phyloP scores from a whole-genome alignment of 2,113 vertebrate genomes.

The Galbula dea region DNA sequence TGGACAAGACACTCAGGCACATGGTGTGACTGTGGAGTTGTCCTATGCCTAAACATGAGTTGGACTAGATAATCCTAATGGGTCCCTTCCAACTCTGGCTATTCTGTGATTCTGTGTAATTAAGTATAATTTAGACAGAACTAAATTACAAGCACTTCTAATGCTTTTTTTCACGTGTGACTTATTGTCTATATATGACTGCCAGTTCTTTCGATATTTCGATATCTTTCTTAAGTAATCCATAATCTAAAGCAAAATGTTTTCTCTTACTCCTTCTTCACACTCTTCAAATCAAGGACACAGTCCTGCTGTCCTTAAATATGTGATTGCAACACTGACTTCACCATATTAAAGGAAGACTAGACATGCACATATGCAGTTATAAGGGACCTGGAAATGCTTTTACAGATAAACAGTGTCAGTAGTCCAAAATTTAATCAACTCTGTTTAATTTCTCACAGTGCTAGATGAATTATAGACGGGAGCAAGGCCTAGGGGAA shows the following conservation, averaged over 20 bases:
- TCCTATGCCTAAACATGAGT: too few relatives aligned
- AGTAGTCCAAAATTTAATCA: not conserved
- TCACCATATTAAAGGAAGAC: not conserved
- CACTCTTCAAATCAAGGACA: not conserved
- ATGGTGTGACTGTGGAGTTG: too few relatives aligned
- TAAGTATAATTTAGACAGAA: constrained; percentile 25
- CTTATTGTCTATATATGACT: constrained; percentile 14
- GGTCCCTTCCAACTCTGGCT: too few relatives aligned
- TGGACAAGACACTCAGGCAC: too few relatives aligned
- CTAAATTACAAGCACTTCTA: constrained; percentile 28
- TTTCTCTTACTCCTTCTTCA: not conserved
- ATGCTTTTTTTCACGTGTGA: constrained; percentile 5
- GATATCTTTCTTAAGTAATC: not conserved
- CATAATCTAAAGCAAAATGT: not conserved
- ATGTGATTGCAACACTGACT: not conserved
- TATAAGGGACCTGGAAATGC: not conserved
- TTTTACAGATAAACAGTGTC: not conserved
- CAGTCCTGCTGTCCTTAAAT: not conserved
- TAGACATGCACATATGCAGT: not conserved
- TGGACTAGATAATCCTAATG: too few relatives aligned
- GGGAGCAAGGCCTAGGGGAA: not conserved
- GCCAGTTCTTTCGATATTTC: not conserved
- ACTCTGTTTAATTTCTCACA: not conserved
- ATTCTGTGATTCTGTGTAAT: too few relatives aligned
- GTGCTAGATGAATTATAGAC: not conserved